Evolutionary conservation across 1,140 invertebrate species (phyloP).

Genomic region (Liolophura sinensis): DNA sequence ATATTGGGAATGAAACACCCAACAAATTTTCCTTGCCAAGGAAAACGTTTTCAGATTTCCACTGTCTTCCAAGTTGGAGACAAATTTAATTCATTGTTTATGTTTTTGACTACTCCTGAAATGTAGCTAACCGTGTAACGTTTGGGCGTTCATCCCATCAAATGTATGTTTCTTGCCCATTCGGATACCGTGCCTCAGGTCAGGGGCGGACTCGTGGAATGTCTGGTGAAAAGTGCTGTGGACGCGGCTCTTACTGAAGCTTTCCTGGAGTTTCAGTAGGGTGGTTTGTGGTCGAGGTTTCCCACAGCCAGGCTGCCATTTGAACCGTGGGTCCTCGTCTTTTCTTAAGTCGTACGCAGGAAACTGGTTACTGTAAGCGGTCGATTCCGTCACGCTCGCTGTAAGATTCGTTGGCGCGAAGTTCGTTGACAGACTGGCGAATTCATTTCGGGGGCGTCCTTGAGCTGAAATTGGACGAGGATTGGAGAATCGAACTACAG

Average conservation of each 20-base stretch:
- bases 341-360: constrained; percentile 34
- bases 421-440: constrained; percentile 37
- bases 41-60: no score
- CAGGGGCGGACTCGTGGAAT: constrained; percentile 47
- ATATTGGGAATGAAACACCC: no score
- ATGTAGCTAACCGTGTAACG: constrained; percentile 36
- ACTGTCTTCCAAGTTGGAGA: no score
- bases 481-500: neutral
- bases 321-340: constrained; percentile 42
- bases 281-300: constrained; percentile 45
- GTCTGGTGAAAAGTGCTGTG: constrained; percentile 35
- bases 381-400: constrained; percentile 25
- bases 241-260: constrained; percentile 43
- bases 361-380: constrained; percentile 42
- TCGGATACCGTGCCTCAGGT: constrained; percentile 45
- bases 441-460: constrained; percentile 41
- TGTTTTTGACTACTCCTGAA: no score
- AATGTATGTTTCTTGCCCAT: constrained; percentile 52
- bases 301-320: constrained; percentile 45
- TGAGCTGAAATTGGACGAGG: constrained; percentile 11
- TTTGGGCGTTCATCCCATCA: constrained; percentile 42
- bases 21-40: no score
- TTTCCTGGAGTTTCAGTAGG: constrained; percentile 43
- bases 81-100: no score
- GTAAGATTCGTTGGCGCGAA: constrained; percentile 37